These are phyloP conservation scores for Bombus sylvicola DNA, from an alignment of 1,140 invertebrate species.

Conservation along the genomic window DNA sequence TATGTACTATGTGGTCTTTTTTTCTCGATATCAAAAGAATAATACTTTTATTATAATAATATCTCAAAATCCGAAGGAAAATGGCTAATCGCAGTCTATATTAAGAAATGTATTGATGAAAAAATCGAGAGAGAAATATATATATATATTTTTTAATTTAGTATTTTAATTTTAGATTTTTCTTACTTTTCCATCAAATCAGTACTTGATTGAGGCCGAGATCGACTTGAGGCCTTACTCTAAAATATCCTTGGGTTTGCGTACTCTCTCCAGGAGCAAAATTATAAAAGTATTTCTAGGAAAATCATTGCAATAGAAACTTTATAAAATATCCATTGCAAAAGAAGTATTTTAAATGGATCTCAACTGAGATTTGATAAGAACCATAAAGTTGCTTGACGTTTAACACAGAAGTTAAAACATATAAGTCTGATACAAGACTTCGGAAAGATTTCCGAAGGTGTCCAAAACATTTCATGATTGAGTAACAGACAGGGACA, in stretches of 20 bases:
- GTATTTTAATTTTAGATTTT: slow-evolving; percentile 20
- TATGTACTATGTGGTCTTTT: slow-evolving; percentile 33
- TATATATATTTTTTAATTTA: slow-evolving; percentile 25
- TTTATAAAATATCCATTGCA: neutral
- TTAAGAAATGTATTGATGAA: slow-evolving; percentile 37
- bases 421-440: neutral
- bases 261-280: slow-evolving; percentile 3
- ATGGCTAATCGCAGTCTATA: slow-evolving; percentile 53
- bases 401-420: neutral
- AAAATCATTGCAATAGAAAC: neutral
- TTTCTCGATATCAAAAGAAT: slow-evolving; percentile 33
- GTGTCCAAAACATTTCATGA: neutral
- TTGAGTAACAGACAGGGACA: neutral
- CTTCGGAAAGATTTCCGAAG: neutral
- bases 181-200: slow-evolving; percentile 38
- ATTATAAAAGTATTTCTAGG: neutral
- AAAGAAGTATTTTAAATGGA: neutral
- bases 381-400: neutral
- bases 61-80: slow-evolving; percentile 33
- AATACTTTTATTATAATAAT: slow-evolving; percentile 36
- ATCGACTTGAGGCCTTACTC: slow-evolving; percentile 28
- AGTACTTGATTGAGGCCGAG: slow-evolving; percentile 42
- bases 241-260: slow-evolving; percentile 5
- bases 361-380: neutral
- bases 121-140: slow-evolving; percentile 21